phyloP scores from a whole-genome alignment of 2,888 invertebrate species.

The Athalia circularis region DNA sequence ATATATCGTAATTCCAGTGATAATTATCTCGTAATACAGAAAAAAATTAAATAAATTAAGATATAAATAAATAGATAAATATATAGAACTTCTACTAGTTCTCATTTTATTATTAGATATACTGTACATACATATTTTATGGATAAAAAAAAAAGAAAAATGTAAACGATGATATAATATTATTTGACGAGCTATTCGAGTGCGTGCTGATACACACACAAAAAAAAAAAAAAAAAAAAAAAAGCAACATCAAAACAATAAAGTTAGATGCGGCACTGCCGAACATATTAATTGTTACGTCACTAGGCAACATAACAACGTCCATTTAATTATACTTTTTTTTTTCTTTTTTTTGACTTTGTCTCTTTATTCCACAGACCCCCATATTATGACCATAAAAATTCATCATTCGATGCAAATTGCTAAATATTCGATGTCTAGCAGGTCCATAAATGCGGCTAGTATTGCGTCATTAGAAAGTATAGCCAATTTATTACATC shows the following conservation, averaged over 20 bases:
- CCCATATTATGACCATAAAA: slow-evolving; percentile 7
- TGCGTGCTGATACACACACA: too few relatives aligned
- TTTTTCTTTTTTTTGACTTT: background rate
- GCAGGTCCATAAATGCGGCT: slow-evolving; percentile 35
- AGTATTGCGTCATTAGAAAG: slow-evolving; percentile 45
- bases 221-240: too few relatives aligned
- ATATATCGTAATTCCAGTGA: slow-evolving; percentile 20
- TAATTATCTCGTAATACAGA: too few relatives aligned
- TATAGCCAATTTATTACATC: slow-evolving; percentile 44
- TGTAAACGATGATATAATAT: background rate
- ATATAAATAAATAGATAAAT: background rate
- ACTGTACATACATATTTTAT: background rate
- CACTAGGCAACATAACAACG: too few relatives aligned
- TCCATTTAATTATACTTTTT: background rate
- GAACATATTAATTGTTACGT: too few relatives aligned
- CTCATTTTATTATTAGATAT: background rate
- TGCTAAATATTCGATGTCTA: slow-evolving; percentile 39
- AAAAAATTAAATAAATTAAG: too few relatives aligned
- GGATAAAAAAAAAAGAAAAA: background rate
- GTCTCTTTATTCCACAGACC: background rate
- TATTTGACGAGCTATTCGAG: slow-evolving; percentile 12
- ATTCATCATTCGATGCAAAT: slow-evolving; percentile 42
- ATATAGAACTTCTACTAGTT: background rate
- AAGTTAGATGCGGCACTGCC: too few relatives aligned
- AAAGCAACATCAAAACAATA: too few relatives aligned